Conservation (phyloP, 2,113 vertebrate species). For the Aplodontia rufa region DNA sequence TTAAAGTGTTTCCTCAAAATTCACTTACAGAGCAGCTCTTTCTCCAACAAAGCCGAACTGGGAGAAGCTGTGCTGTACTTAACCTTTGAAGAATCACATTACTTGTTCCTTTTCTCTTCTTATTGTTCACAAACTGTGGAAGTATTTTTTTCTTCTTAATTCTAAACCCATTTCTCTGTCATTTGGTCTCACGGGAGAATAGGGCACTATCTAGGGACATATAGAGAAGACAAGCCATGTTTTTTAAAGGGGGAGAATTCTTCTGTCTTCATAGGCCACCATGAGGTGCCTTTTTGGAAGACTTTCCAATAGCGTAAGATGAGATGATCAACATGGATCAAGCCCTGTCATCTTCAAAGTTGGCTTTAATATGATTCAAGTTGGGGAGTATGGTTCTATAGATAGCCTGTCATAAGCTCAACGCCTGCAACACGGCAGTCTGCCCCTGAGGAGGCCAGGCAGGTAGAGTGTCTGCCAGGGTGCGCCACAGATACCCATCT, state of each 20-base stretch:
- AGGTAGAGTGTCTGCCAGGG: background rate
- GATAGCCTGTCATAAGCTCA: background rate
- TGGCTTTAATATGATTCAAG: background rate
- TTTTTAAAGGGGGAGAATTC: background rate
- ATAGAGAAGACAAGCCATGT: background rate
- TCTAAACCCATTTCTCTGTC: background rate
- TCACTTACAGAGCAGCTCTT: background rate
- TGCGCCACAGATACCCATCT: background rate
- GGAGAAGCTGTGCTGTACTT: background rate
- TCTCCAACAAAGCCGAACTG: background rate
- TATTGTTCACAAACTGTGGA: background rate
- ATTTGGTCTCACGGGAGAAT: background rate
- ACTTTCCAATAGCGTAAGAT: background rate
- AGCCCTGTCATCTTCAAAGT: background rate
- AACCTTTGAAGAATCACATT: constrained; percentile 63
- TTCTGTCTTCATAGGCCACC: background rate
- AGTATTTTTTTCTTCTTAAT: background rate
- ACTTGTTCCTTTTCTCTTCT: constrained; percentile 41
- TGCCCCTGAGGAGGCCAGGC: background rate
- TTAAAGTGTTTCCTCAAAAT: constrained; percentile 55
- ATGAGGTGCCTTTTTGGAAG: background rate
- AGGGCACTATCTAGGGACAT: background rate
- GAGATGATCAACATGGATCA: background rate
- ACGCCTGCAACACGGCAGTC: background rate
- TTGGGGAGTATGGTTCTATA: background rate